Base-by-base conservation (phyloP, 2,797 vertebrate species). In the Lutjanus campechanus region DNA sequence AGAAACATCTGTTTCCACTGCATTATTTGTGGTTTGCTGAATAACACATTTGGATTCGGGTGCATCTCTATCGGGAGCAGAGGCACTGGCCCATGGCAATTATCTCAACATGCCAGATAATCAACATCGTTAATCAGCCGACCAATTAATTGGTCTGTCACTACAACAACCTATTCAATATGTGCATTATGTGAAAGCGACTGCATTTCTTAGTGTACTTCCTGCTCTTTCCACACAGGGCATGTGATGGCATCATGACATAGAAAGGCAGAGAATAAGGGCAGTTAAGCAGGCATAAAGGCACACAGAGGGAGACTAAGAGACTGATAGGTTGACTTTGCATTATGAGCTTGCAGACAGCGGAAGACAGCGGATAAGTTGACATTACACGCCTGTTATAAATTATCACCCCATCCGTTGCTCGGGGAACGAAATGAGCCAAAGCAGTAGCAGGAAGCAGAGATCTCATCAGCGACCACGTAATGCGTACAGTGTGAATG, bases 371-470 rank as follows among this genome's bases (percentile, higher is more conserved):
- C 68, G 78, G 84, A 89, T 82, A 86, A 10, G 51, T 59, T 73
- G 85, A 91, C 87, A 86, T 89, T 73, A 88, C 82, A 88, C 1
- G 74, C 55, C 67, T 85, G 86, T 79, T 90, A 73, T 47, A 79
- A 91, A 88, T 88, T 10, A 91, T 89, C 83, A 68, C 19, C 44
- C 58, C 69, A 58, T 87, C 76, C 60, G 17, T 82, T 81, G 89
- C 86, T 88, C 56, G 12, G 85, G 84, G 78, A 88, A 85, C 79
- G 77, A 89, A 83, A 90, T 65, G 77, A 88, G 83, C 56, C n/a
- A 0, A 84, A 79, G 58, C 85, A 79, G 77, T 61, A 79, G 84
- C 75, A 51, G 83, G 75, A 69, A 78, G 79, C 47, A 51, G 68
- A 76, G 64, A 64, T 73, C 80, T 83, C 46, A 66, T 71, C 85